Percentiles rank a stretch among this genome's conserved stretches.
phyloP scores from a whole-genome alignment of 2,888 invertebrate species.

The Anoplius nigerrimus region DNA sequence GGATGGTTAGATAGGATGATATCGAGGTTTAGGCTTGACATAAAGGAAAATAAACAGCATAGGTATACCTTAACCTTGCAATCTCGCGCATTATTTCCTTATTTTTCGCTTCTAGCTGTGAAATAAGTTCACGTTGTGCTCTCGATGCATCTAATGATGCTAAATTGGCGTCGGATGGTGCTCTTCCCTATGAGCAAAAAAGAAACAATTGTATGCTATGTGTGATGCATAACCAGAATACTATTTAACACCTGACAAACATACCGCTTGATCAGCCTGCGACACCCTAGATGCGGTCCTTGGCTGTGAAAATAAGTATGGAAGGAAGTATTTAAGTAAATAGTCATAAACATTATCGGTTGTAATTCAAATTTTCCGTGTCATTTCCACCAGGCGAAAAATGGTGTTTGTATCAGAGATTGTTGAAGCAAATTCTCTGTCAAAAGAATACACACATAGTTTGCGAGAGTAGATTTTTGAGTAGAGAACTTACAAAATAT shows the following conservation, averaged over 20 bases:
- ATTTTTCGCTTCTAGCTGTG: conserved; percentile 95
- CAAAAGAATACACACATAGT: too few species aligned
- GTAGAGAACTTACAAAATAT: too few species aligned
- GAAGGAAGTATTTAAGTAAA: too few species aligned
- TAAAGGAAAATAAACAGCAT: conserved; percentile 73
- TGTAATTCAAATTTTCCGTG: too few species aligned
- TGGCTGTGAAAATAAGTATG: conserved; percentile 58
- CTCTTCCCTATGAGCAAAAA: conserved; percentile 76
- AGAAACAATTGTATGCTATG: neutral
- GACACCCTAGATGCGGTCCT: conserved; percentile 71
- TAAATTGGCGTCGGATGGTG: conserved; percentile 85
- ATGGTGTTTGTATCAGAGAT: too few species aligned
- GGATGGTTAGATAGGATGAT: conserved; percentile 73
- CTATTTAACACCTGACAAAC: conserved; percentile 40
- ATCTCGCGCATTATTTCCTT: conserved; percentile 97
- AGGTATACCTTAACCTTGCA: conserved; percentile 85
- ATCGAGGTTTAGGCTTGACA: conserved; percentile 71
- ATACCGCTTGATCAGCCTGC: conserved; percentile 71
- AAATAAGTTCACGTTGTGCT: conserved; percentile 92
- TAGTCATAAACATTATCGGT: too few species aligned
- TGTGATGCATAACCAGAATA: neutral
- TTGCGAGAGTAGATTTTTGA: too few species aligned
- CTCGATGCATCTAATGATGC: conserved; percentile 89
- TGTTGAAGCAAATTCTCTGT: too few species aligned
- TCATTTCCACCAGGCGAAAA: too few species aligned